Conservation (phyloP, 30 jellyfish, hydroid and myxozoan species). For the Morbakka virulenta region DNA sequence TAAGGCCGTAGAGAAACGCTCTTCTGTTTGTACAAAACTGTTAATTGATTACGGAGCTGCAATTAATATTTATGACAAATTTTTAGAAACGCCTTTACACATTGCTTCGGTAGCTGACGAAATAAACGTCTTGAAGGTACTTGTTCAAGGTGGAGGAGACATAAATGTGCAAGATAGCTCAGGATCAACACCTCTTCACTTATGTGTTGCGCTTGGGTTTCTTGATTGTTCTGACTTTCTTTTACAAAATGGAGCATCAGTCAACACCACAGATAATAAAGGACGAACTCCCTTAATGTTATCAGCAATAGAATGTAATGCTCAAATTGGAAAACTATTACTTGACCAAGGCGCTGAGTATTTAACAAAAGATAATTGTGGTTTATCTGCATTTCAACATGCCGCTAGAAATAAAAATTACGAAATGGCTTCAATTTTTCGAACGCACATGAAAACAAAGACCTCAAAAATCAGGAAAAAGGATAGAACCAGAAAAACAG, state of each 20-base stretch:
- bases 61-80: neutral
- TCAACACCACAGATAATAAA: neutral
- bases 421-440: neutral
- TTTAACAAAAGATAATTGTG: neutral
- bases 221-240: neutral
- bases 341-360: neutral
- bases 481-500: neutral
- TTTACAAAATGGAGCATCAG: neutral
- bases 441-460: neutral
- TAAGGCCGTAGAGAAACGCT: neutral
- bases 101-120: neutral
- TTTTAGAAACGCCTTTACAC: neutral
- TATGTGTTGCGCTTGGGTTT: neutral
- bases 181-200: neutral
- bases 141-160: neutral
- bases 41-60: neutral
- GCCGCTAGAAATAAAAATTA: neutral
- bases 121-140: neutral
- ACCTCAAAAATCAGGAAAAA: neutral
- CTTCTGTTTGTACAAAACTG: neutral
- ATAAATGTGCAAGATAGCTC: neutral
- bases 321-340: neutral
- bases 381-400: neutral
- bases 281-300: neutral
- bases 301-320: neutral